Evolutionary conservation across 2,888 invertebrate species (phyloP).

Genomic region (Cyclophora albipunctata): DNA sequence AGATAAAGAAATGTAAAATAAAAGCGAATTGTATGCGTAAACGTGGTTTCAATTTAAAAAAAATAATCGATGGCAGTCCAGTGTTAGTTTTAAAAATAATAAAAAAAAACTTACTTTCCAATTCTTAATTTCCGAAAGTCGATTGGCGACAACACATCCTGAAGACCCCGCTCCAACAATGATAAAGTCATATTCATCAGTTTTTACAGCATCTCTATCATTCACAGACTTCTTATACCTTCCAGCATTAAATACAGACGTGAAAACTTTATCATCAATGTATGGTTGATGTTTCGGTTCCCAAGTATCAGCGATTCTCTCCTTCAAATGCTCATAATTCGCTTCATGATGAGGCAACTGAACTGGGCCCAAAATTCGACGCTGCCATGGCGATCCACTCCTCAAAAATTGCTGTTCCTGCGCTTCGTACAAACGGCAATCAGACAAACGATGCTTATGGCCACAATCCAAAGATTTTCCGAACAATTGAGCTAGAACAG

Average conservation of each 20-base stretch:
- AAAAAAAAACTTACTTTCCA: constrained; percentile 35
- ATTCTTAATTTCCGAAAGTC: constrained; percentile 33
- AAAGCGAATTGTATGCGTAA: no score
- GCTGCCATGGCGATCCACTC: no score
- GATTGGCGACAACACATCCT: constrained; percentile 48
- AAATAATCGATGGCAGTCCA: no score
- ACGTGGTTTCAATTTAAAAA: background rate
- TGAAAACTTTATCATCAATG: no score
- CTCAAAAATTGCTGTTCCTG: background rate
- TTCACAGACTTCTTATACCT: background rate
- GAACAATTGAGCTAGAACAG: constrained; percentile 36
- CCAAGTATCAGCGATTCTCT: no score
- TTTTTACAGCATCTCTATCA: background rate
- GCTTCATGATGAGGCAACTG: no score
- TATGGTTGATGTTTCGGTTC: no score
- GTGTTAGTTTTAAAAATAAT: background rate
- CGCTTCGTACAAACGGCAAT: constrained; percentile 2
- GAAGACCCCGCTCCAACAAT: constrained; percentile 53
- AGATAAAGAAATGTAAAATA: no score
- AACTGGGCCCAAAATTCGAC: no score
- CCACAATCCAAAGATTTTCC: constrained; percentile 26
- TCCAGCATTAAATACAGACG: no score
- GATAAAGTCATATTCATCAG: constrained; percentile 46
- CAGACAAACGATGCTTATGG: background rate
- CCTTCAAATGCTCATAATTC: no score